These are phyloP conservation scores for Dipus sagitta DNA, from an alignment of 2,797 vertebrate genomes.

Conservation along the genomic window DNA sequence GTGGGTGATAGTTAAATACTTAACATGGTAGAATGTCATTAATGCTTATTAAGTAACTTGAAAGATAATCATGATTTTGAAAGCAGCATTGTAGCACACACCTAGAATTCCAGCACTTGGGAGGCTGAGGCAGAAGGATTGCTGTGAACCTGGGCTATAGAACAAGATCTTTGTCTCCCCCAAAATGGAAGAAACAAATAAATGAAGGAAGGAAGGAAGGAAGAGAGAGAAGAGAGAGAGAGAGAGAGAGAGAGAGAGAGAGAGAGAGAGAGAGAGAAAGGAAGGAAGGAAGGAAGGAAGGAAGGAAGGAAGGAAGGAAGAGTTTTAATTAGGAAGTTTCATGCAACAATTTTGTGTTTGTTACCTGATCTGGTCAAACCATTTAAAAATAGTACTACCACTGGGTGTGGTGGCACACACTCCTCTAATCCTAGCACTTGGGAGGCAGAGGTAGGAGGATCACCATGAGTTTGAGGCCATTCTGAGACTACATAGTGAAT, in stretches of 20 bases:
- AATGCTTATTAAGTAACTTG: constrained; percentile 50
- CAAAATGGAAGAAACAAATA: not conserved
- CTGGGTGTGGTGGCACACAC: too few species aligned
- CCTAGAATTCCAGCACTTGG: not conserved
- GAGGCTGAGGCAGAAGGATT: not conserved
- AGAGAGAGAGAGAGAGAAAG: not conserved
- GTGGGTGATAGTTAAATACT: constrained; percentile 23
- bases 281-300: not conserved
- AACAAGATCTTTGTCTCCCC: not conserved
- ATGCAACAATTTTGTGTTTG: not conserved
- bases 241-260: not conserved
- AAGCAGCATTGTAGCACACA: not conserved
- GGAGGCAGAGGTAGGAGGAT: too few species aligned
- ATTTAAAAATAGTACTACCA: constrained; percentile 15
- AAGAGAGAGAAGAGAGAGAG: not conserved
- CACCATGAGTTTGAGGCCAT: too few species aligned
- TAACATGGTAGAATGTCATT: not conserved
- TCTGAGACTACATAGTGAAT: too few species aligned
- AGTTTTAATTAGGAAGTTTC: constrained; percentile 54
- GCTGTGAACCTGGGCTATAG: not conserved
- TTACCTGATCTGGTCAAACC: not conserved
- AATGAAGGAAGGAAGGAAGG: too few species aligned
- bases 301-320: not conserved
- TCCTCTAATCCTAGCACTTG: too few species aligned
- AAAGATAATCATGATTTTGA: constrained; percentile 25